phyloP scores from a whole-genome alignment of 2,797 vertebrate species.

The Phoeniculus purpureus region DNA sequence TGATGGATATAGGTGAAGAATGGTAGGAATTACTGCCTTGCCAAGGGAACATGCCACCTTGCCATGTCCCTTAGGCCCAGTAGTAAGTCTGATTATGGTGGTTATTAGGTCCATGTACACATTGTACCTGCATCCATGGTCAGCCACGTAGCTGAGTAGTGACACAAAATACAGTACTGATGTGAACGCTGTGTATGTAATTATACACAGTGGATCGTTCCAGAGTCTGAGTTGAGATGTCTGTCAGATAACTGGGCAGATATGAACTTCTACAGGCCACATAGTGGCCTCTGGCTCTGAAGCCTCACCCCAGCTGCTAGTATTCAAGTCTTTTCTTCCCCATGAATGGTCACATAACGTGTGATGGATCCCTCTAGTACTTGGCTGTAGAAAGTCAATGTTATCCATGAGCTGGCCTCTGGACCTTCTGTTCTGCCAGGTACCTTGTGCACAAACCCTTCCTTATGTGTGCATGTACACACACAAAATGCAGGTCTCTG shows the following conservation, averaged over 20 bases:
- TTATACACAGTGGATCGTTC: background rate
- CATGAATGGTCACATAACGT: background rate
- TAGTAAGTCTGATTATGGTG: background rate
- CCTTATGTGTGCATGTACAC: fast-evolving
- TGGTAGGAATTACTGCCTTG: background rate
- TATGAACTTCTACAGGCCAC: background rate
- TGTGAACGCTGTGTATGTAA: background rate
- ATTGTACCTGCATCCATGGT: background rate
- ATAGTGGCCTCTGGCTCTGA: background rate
- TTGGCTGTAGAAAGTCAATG: background rate
- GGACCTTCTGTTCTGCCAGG: background rate
- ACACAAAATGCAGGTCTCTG: background rate
- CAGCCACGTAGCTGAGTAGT: background rate
- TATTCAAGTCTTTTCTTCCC: background rate
- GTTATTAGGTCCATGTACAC: background rate
- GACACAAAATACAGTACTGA: background rate
- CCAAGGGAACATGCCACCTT: background rate
- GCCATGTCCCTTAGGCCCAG: background rate
- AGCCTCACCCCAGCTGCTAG: background rate
- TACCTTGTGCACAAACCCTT: background rate
- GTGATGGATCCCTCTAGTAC: background rate
- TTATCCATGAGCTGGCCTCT: background rate
- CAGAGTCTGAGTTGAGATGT: background rate
- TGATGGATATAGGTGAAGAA: background rate
- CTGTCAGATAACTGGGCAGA: background rate